Base-by-base conservation (phyloP, 2,797 vertebrate genomes). In the Lemur catta region DNA sequence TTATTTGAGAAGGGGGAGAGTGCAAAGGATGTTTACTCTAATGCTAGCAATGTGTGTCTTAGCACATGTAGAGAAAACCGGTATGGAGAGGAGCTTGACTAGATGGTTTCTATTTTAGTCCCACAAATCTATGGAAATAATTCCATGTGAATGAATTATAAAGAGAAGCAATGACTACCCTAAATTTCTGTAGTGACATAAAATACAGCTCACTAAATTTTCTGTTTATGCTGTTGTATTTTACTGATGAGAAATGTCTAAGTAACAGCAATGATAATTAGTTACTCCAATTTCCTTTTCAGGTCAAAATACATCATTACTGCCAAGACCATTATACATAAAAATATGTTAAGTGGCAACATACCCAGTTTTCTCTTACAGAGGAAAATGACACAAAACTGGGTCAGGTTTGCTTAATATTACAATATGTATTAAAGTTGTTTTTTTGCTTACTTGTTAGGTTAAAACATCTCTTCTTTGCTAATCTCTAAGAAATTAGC, bases 71-170 rank as follows among this genome's bases (percentile, higher is more conserved):
- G 59, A 55, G 75, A 92, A 91, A 89, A 86, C 5, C 91, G 52
- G 48, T 74, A 92, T 38, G 35, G 63, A 95, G 38, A 74, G 50
- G 65, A 9, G 41, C 65, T 87, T 81, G 84, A 78, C 46, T 91
- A 91, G 17, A 90, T 74, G 50, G 50, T 30, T 91, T 71, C 81
- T 89, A 85, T 50, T 92, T 92, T 61, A 90, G 48, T 94, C 9
- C n/a, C 50, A 80, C 33, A 93, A 86, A 80, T 69, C 59, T 91
- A 88, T 15, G n/a, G 41, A 85, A 93, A 96, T 63, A 94, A 96
- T 89, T 59, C 50, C 43, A 87, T 18, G 28, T 91, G 50, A 93
- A 89, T 10, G 22, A 63, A 87, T 33, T 93, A 71, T 30, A 50
- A 96, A 92, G 35, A 87, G 59, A 87, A 78, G 65, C 90, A 94